These are phyloP conservation scores for Hyposmocoma kahamanoa DNA, from an alignment of 1,140 invertebrate genomes.

Conservation along the genomic window DNA sequence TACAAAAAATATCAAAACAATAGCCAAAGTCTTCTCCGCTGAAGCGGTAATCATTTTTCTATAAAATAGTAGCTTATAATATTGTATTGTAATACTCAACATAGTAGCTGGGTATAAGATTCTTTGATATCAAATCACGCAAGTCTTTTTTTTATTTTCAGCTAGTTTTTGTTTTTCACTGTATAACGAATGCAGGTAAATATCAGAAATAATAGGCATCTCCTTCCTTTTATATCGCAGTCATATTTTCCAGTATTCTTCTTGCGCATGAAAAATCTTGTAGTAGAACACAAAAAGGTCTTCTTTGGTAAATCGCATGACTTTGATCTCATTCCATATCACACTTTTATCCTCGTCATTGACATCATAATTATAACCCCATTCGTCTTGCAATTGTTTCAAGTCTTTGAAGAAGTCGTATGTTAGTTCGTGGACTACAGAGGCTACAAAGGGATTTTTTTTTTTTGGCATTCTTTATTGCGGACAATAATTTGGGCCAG, in stretches of 20 bases:
- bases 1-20: too few relatives aligned
- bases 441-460: background rate
- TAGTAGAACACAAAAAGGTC: conserved; percentile 13
- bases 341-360: conserved; percentile 18
- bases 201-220: too few relatives aligned
- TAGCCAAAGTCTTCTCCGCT: too few relatives aligned
- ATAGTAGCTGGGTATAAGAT: too few relatives aligned
- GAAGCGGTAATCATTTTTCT: too few relatives aligned
- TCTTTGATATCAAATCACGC: too few relatives aligned
- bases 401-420: conserved; percentile 17
- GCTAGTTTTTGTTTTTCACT: too few relatives aligned
- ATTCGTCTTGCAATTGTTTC: conserved; percentile 22
- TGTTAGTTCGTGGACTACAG: conserved; percentile 13
- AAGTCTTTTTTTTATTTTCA: too few relatives aligned
- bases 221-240: too few relatives aligned
- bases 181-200: too few relatives aligned
- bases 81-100: too few relatives aligned
- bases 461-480: conserved; percentile 21
- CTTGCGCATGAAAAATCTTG: conserved; percentile 19
- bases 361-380: conserved; percentile 27
- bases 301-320: conserved; percentile 16
- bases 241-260: conserved; percentile 11
- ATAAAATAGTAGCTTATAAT: too few relatives aligned
- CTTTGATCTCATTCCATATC: conserved; percentile 26
- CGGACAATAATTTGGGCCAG: conserved; percentile 36